Percentiles rank a stretch among this genome's conserved stretches.
Conservation (phyloP, 2,113 vertebrate genomes). For the Tyto alba region DNA sequence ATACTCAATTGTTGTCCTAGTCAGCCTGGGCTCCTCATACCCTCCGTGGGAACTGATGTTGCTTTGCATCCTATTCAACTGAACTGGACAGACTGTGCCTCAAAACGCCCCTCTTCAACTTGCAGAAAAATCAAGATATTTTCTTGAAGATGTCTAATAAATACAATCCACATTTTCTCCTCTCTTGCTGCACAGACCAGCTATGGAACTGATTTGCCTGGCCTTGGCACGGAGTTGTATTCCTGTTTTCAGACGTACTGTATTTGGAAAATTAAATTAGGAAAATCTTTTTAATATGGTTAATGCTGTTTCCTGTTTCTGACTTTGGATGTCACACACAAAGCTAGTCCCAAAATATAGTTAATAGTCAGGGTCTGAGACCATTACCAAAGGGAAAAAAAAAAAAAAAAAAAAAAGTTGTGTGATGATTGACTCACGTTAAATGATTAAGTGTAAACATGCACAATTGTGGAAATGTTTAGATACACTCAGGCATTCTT, state of each 20-base stretch:
- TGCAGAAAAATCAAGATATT: background rate
- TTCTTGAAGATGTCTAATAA: background rate
- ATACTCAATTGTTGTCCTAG: background rate
- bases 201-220: slow-evolving; percentile 6
- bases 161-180: background rate
- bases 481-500: background rate
- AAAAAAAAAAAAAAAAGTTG: background rate
- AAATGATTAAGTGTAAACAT: slow-evolving; percentile 5
- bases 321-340: slow-evolving; percentile 12
- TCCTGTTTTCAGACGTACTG: slow-evolving; percentile 1
- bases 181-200: background rate
- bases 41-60: background rate
- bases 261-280: slow-evolving; percentile 22
- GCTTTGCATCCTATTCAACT: background rate
- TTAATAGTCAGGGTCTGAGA: background rate
- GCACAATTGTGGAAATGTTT: slow-evolving; percentile 4
- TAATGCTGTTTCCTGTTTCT: slow-evolving; percentile 28
- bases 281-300: slow-evolving; percentile 40
- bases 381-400: background rate
- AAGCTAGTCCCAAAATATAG: background rate
- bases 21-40: background rate
- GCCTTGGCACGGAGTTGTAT: slow-evolving; percentile 8
- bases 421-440: background rate
- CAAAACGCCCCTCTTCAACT: background rate
- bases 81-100: background rate